Evolutionary conservation across 2,888 invertebrate species (phyloP).

Genomic region (Rhogogaster chlorosoma): DNA sequence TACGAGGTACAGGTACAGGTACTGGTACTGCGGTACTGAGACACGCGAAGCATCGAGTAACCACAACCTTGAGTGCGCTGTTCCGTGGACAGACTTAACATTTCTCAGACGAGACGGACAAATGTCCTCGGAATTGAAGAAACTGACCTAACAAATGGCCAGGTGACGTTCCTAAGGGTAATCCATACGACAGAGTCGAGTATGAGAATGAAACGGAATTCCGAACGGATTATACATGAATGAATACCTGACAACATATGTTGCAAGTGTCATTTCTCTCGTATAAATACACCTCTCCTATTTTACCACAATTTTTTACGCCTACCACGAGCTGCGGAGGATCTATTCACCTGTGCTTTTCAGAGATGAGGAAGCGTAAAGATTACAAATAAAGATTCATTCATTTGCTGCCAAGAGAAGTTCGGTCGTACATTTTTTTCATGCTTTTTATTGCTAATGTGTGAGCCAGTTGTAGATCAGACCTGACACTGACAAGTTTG

Average conservation of each 20-base stretch:
- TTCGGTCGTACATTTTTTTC: not conserved
- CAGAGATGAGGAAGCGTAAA: constrained; percentile 20
- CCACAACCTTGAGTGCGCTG: constrained; percentile 46
- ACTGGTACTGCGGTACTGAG: not conserved
- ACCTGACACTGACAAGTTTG: not conserved
- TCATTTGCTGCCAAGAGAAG: not conserved
- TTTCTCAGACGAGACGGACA: constrained; percentile 47
- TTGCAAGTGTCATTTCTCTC: not conserved
- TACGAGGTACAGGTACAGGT: constrained; percentile 17
- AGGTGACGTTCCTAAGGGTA: constrained; percentile 30
- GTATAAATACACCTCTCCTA: not conserved
- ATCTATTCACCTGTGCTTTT: not conserved
- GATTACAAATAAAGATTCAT: not conserved
- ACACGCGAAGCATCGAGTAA: constrained; percentile 44
- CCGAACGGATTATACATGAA: constrained; percentile 12
- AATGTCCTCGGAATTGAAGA: constrained; percentile 49
- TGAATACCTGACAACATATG: constrained; percentile 22
- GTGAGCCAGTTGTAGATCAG: not conserved
- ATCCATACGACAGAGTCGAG: constrained; percentile 22
- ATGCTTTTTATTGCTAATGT: not conserved
- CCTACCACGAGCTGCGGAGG: not conserved
- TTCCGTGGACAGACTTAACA: constrained; percentile 37
- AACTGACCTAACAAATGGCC: constrained; percentile 43
- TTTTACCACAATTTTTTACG: not conserved
- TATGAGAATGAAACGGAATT: constrained; percentile 38